Evolutionary conservation across 2,888 invertebrate genomes (phyloP), one percentile per base, ranked within the genome.

Genomic region (Escarpia spicata): DNA sequence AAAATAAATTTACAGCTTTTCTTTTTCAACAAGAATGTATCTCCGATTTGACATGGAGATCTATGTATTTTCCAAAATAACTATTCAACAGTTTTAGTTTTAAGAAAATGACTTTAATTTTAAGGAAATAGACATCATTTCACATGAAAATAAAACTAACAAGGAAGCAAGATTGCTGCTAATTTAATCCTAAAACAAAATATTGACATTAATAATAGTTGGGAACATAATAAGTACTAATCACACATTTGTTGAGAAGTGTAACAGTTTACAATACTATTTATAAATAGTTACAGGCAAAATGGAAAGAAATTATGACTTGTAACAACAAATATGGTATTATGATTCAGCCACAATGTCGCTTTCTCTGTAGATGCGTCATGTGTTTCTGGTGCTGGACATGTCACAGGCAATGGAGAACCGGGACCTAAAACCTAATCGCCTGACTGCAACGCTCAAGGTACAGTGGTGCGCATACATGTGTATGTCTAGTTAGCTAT

Each of bases 331-430:
- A 52, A 15, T 19, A 26, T 91, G 26, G 15, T 45, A 44, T 91
- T 45, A 4, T 91, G 12, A 19, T 43, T 91, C 8, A 12, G 44
- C 26, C 19, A 26, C 19, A 90, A 19, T 91, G 91, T 8, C n/a
- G 26, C 45, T 19, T 19, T 45, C 15, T 12, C 15, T 94, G 45
- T 94, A 96, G 99, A 99, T 99, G 99, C 97, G 99, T 92, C 99
- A 99, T 97, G 96, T 99, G 92, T 98, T 98, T 95, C 97, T 99
- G 3, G 97, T 99, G 43, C 97, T 99, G 3, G 99, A 99, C 96
- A 98, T 98, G 96, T 99, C 99, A 0, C 98, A 98, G 95, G 97
- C 98, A 1, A 99, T 99, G 99, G 97, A 97, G 90, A 98, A 98
- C 95, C 99, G 99, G 95, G 99, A 99, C 97, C 97, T 99, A 92